A percentile compares a stretch with the other conserved stretches of the same genome.
These are phyloP conservation scores for Macquaria ambigua DNA, from an alignment of 2,113 vertebrate genomes.

Conservation along the genomic window DNA sequence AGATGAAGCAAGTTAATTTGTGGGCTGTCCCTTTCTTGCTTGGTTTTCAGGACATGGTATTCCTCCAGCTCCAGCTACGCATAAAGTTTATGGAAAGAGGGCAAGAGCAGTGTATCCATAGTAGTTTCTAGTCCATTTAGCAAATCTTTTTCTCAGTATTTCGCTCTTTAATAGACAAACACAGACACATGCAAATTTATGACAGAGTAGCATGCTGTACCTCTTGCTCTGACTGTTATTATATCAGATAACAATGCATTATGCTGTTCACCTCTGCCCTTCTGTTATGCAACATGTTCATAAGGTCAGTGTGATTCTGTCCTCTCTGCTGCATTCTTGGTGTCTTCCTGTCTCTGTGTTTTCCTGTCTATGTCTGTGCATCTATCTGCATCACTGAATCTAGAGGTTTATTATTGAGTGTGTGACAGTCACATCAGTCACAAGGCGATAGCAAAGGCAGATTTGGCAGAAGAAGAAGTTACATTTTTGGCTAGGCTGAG, in stretches of 20 bases:
- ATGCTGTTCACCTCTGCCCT: constrained; percentile 14
- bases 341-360: constrained; percentile 37
- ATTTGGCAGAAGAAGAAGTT: background rate
- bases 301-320: constrained; percentile 26
- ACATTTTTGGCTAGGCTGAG: background rate
- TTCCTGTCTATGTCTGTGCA: constrained; percentile 16
- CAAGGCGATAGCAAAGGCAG: background rate
- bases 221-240: background rate
- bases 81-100: background rate
- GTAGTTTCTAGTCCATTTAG: background rate
- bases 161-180: background rate
- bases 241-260: background rate
- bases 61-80: background rate
- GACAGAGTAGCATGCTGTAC: background rate
- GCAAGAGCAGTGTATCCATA: background rate
- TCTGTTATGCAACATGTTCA: background rate
- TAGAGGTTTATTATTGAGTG: background rate
- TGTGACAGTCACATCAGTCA: background rate
- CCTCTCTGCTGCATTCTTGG: constrained; percentile 22
- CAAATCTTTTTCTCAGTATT: background rate
- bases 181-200: background rate
- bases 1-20: background rate
- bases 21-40: background rate
- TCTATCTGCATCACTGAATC: background rate
- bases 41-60: background rate